Conservation (phyloP, 2,888 invertebrate genomes). For the Eupithecia vulgata region DNA sequence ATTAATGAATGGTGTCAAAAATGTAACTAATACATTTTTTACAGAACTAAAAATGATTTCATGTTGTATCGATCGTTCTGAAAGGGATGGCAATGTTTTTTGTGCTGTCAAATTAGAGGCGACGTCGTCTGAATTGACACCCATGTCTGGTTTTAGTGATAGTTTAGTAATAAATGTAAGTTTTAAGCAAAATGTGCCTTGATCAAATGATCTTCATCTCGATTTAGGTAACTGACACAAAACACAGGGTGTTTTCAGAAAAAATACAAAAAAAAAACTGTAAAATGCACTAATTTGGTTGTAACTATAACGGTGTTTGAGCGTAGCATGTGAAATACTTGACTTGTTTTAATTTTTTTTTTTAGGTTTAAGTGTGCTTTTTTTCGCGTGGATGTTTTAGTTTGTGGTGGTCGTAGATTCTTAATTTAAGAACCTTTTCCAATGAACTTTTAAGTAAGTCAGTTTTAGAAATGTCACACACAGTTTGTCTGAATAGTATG, state of each 20-base stretch:
- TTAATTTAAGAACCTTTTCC: not conserved
- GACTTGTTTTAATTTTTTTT: constrained; percentile 62
- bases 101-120: not conserved
- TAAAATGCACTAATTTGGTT: constrained; percentile 38
- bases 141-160: not conserved
- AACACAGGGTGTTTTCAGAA: constrained; percentile 21
- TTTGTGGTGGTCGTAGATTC: constrained; percentile 26
- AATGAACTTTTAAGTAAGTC: not conserved
- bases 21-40: not conserved
- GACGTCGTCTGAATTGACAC: not conserved
- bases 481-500: not conserved
- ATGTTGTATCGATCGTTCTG: too few relatives aligned
- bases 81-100: not conserved
- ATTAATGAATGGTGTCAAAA: too few relatives aligned
- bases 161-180: not conserved
- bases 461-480: not conserved
- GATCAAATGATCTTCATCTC: constrained; percentile 1
- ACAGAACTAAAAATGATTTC: not conserved
- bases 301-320: constrained; percentile 34
- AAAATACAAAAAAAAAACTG: constrained; percentile 27
- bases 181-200: constrained; percentile 12
- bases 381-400: constrained; percentile 49
- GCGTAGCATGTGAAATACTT: constrained; percentile 50
- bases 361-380: constrained; percentile 76
- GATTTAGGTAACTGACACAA: constrained; percentile 28